Evolutionary conservation across 1,140 invertebrate genomes (phyloP).

Genomic region (Drosophila paulistorum): DNA sequence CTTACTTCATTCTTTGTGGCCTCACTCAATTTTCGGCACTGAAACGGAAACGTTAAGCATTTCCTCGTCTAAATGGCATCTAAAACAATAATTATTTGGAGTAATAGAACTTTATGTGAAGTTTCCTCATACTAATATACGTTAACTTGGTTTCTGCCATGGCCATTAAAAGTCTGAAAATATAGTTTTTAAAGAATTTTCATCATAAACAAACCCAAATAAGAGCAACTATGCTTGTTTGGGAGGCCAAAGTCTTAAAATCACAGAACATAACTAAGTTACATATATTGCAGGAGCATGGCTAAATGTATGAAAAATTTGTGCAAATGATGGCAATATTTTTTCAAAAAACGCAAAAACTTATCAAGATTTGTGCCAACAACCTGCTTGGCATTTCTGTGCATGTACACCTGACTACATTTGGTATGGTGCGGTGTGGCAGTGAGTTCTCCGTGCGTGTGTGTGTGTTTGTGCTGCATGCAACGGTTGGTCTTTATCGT

Average conservation of each 20-base stretch:
- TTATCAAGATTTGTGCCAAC: constrained; percentile 23
- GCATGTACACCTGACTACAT: constrained; percentile 16
- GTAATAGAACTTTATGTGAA: too few relatives aligned
- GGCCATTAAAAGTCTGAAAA: too few relatives aligned
- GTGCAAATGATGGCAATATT: constrained; percentile 21
- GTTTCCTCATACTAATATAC: too few relatives aligned
- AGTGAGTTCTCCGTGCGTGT: background rate
- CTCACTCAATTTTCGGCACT: too few relatives aligned
- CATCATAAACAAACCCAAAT: too few relatives aligned
- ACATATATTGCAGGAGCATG: constrained; percentile 1
- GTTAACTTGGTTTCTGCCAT: too few relatives aligned
- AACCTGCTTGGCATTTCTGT: constrained; percentile 7
- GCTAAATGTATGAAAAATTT: constrained; percentile 4
- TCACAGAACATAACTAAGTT: constrained; percentile 3
- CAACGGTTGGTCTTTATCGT: constrained; percentile 4
- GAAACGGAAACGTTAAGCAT: too few relatives aligned
- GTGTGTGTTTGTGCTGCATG: background rate
- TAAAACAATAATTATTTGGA: too few relatives aligned
- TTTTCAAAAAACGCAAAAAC: constrained; percentile 12
- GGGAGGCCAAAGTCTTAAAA: constrained; percentile 7
- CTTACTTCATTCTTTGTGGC: too few relatives aligned
- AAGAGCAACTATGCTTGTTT: too few relatives aligned
- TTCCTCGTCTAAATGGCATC: too few relatives aligned
- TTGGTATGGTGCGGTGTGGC: background rate
- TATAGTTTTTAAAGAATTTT: too few relatives aligned